These are phyloP conservation scores for Merluccius polli DNA, from an alignment of 2,797 vertebrate species.

Conservation along the genomic window DNA sequence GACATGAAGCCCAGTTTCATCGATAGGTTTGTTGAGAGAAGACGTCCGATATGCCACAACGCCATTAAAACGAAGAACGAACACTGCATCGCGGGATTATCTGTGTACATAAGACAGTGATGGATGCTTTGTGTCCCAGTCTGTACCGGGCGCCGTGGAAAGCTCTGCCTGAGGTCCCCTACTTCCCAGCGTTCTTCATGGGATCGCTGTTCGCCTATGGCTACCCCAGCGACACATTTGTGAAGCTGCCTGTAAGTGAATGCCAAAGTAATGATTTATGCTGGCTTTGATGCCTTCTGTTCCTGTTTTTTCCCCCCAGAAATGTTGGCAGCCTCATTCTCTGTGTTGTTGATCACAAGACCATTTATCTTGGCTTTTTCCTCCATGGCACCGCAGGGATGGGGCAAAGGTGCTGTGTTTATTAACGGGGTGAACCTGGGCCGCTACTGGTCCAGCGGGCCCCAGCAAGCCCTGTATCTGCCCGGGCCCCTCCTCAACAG, in stretches of 20 bases:
- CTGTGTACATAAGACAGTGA: slow-evolving; percentile 5
- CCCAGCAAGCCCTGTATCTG: slow-evolving; percentile 90
- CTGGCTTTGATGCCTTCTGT: neutral
- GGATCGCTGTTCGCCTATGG: slow-evolving; percentile 78
- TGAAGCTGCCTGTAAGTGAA: slow-evolving; percentile 82
- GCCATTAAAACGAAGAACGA: slow-evolving; percentile 32
- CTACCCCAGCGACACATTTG: slow-evolving; percentile 85
- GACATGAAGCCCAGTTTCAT: slow-evolving; percentile 91
- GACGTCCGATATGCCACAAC: neutral
- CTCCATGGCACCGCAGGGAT: slow-evolving; percentile 72
- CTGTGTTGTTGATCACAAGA: neutral
- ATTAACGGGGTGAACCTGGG: slow-evolving; percentile 89
- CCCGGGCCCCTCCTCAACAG: slow-evolving; percentile 83
- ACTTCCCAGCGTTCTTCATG: slow-evolving; percentile 84
- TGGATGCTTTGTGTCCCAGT: slow-evolving; percentile 57
- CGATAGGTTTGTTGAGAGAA: slow-evolving; percentile 75
- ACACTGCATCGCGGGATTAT: slow-evolving; percentile 20
- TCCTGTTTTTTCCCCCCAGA: neutral
- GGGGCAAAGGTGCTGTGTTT: slow-evolving; percentile 91
- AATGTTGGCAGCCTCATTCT: neutral
- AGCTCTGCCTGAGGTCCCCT: slow-evolving; percentile 65
- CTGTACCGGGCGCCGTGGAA: slow-evolving; percentile 76
- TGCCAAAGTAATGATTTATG: neutral
- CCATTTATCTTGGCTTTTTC: neutral
- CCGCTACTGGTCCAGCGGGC: slow-evolving; percentile 92